A percentile compares a stretch with the other conserved stretches of the same genome.
phyloP scores from a whole-genome alignment of 2,113 vertebrate genomes.

The Rhynchomys soricoides region DNA sequence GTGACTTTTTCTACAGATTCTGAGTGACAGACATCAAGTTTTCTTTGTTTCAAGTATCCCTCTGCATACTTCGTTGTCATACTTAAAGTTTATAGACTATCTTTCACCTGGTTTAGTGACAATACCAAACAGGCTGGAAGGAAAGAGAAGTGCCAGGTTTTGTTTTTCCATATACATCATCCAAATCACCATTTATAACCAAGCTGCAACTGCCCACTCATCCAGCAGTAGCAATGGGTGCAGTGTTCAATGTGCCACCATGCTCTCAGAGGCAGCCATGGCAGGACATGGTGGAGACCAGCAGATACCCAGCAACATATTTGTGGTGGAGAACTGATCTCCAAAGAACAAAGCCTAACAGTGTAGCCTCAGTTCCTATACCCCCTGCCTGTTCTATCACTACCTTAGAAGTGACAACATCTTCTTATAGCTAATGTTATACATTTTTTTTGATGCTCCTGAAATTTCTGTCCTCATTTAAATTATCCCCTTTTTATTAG shows the following conservation, averaged over 20 bases:
- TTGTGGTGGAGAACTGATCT: background rate
- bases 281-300: background rate
- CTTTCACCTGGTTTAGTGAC: background rate
- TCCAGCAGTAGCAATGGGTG: background rate
- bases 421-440: background rate
- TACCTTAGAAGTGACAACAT: background rate
- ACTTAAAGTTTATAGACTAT: background rate
- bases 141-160: background rate
- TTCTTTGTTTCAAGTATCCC: background rate
- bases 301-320: accelerated
- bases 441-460: background rate
- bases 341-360: background rate
- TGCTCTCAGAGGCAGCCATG: background rate
- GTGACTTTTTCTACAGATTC: background rate
- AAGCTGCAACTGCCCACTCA: background rate
- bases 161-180: background rate
- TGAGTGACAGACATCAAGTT: background rate
- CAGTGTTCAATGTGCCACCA: accelerated
- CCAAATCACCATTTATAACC: background rate
- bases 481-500: background rate
- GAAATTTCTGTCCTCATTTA: background rate
- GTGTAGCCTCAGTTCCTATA: background rate
- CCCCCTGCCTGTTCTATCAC: background rate
- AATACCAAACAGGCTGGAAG: background rate
- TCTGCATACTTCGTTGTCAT: background rate